These are phyloP conservation scores for Apis dorsata DNA, from an alignment of 1,140 invertebrate species.

Conservation along the genomic window DNA sequence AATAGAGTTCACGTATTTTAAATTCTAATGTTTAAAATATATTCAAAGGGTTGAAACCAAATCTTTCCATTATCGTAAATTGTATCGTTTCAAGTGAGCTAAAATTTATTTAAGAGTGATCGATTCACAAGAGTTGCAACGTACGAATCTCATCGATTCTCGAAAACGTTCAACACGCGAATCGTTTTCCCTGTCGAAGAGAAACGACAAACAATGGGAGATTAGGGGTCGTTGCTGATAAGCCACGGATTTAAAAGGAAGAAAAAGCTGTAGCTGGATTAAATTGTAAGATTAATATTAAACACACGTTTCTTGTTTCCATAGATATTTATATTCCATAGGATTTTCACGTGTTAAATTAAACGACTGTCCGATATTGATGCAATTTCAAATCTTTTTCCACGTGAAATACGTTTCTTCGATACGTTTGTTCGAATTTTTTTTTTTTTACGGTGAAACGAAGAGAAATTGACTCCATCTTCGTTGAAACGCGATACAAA, in stretches of 20 bases:
- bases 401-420: too few relatives aligned
- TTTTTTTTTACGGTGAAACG: too few relatives aligned
- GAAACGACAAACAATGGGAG: neutral
- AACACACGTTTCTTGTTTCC: neutral
- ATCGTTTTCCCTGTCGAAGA: neutral
- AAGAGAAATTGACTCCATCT: too few relatives aligned
- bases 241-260: neutral
- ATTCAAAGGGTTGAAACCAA: too few relatives aligned
- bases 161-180: neutral
- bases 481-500: too few relatives aligned
- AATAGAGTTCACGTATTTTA: too few relatives aligned
- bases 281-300: neutral
- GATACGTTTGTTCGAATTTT: too few relatives aligned
- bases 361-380: too few relatives aligned
- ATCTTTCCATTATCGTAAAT: too few relatives aligned
- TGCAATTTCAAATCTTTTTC: too few relatives aligned
- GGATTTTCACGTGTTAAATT: neutral
- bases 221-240: neutral
- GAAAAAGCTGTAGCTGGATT: neutral
- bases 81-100: too few relatives aligned
- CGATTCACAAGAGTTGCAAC: neutral
- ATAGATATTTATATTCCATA: neutral
- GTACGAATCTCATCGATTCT: neutral
- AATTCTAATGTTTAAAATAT: too few relatives aligned
- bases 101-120: neutral